phyloP scores from a whole-genome alignment of 2,113 vertebrate genomes.

The Lycocorax pyrrhopterus region DNA sequence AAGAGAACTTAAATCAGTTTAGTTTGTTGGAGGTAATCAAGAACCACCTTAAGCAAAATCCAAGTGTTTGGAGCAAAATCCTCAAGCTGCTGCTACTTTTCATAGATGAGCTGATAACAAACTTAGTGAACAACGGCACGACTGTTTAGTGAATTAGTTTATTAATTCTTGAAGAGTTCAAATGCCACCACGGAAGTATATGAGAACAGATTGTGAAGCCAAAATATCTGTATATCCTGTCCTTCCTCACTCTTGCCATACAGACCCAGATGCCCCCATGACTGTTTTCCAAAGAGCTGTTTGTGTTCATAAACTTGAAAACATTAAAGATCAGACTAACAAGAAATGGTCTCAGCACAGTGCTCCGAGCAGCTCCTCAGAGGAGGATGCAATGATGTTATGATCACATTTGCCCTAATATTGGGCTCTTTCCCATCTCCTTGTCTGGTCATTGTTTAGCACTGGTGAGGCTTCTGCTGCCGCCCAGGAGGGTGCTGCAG shows the following conservation, averaged over 20 bases:
- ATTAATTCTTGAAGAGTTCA: background rate
- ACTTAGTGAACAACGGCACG: background rate
- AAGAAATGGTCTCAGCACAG: background rate
- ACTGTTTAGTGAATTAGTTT: background rate
- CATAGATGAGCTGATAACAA: background rate
- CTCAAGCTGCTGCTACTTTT: background rate
- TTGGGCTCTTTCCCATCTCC: background rate
- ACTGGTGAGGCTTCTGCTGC: background rate
- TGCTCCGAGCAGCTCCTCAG: accelerated
- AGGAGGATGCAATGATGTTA: background rate
- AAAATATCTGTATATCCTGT: background rate
- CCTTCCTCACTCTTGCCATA: accelerated
- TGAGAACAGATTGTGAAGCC: background rate
- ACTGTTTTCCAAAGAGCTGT: background rate
- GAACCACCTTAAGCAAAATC: background rate
- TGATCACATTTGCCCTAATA: background rate
- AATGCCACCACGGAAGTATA: background rate
- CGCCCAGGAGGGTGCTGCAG: background rate
- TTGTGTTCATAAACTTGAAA: background rate
- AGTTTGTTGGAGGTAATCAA: background rate
- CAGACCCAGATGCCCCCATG: accelerated
- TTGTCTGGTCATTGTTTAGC: background rate
- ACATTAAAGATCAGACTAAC: background rate
- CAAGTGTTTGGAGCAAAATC: background rate
- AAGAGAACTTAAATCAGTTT: background rate